A percentile compares a stretch with the other conserved stretches of the same genome.
Evolutionary conservation across 2,113 vertebrate genomes (phyloP).

Genomic region (Columba janthina): DNA sequence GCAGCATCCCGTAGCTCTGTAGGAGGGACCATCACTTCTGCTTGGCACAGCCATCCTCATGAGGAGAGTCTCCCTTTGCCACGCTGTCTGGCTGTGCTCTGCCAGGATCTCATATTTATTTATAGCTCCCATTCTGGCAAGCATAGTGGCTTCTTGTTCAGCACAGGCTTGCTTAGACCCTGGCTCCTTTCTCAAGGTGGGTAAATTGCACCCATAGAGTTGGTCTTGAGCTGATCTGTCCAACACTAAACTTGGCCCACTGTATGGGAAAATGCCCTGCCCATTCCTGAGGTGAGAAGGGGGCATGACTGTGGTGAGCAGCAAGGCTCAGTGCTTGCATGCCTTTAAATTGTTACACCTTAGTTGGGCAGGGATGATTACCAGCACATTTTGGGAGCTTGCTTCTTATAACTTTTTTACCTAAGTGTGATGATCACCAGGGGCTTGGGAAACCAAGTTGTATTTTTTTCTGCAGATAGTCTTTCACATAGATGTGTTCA

Average conservation of each 20-base stretch:
- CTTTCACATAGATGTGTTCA: neutral
- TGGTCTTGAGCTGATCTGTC: neutral
- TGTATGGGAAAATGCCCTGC: neutral
- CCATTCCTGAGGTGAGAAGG: accelerated
- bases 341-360: neutral
- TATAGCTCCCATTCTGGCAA: accelerated
- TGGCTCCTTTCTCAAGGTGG: neutral
- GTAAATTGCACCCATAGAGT: neutral
- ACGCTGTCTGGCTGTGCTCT: neutral
- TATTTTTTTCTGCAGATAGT: neutral
- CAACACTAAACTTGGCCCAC: neutral
- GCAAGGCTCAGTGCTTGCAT: accelerated
- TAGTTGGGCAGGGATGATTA: accelerated
- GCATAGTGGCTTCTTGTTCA: accelerated
- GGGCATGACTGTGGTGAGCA: neutral
- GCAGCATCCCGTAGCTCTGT: neutral
- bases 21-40: neutral
- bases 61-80: neutral
- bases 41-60: no score
- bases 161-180: neutral
- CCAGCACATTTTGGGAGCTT: neutral
- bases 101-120: neutral
- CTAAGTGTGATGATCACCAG: neutral
- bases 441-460: neutral
- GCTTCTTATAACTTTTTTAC: neutral